Conservation (phyloP, 37 sponge, comb jelly and placozoan species). For the Lycopodina hypogea region DNA sequence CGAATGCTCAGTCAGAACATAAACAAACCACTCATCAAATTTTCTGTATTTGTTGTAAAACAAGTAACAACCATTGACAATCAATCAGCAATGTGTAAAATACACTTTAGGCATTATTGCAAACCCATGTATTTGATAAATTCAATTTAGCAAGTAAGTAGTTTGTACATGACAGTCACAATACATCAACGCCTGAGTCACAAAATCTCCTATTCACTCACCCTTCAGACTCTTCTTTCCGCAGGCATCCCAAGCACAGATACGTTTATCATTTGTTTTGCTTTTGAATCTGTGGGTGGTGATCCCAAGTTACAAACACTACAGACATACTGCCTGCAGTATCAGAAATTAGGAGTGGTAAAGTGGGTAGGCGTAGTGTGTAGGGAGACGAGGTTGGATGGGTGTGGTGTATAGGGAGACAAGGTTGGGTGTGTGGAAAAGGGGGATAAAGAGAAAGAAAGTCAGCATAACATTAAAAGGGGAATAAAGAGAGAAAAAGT, state of each 20-base stretch:
- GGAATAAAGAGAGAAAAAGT: no score
- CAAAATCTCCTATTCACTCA: neutral
- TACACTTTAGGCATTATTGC: no score
- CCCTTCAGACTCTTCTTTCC: slow-evolving; percentile 54
- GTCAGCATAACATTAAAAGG: no score
- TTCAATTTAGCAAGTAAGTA: no score
- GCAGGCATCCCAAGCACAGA: slow-evolving; percentile 75
- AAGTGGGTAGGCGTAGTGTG: neutral
- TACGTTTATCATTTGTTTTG: slow-evolving; percentile 39
- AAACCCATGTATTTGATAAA: no score
- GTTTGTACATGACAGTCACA: neutral
- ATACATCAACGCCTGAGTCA: neutral
- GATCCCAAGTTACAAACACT: slow-evolving; percentile 50
- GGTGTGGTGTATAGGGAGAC: no score
- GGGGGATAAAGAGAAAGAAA: no score
- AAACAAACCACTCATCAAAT: slow-evolving; percentile 61
- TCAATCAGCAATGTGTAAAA: no score
- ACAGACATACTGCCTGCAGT: slow-evolving; percentile 31
- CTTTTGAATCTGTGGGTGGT: slow-evolving; percentile 58
- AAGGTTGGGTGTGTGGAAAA: no score
- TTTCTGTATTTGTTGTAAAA: slow-evolving; percentile 6
- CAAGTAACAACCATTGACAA: no score
- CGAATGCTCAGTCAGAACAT: slow-evolving; percentile 43
- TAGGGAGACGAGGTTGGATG: no score
- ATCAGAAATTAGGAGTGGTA: neutral